Evolutionary conservation across 2,797 vertebrate species (phyloP), one percentile per base, ranked within the genome.

Genomic region (Huso huso): DNA sequence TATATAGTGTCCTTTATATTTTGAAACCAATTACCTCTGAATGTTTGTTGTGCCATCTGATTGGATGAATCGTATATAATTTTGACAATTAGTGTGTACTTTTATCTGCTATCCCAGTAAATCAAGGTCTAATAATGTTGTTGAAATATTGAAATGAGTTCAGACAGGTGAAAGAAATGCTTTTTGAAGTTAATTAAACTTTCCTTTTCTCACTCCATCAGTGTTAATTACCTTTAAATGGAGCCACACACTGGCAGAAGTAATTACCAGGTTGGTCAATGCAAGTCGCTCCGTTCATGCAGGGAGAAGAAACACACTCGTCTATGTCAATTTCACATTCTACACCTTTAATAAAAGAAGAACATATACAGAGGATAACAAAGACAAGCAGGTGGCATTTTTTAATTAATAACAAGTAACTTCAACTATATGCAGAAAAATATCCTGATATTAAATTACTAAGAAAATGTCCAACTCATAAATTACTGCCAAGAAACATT

Each of bases 211-310:
- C 73, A 82, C 82, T 89, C 84, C 81, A 85, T 86, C 75, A 75
- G 71, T 85, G 80, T 88, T 88, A 83, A 88, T 94, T 98, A 94
- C 92, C 89, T 95, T 92, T 95, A 91, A 94, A 94, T 37, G 88
- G 88, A 94, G 86, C 78, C 79, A 80, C 76, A 85, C 89, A 90
- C 72, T 86, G 90, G 89, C 90, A 93, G 87, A 85, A 84, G 86
- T 94, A 95, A 94, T 93, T 92, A 91, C 88, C 86, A 70, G 86
- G 83, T 73, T 87, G 91, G 89, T 93, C 91, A 91, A 86, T 82
- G 88, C 88, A 93, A 72, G 87, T 83, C 74, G 83, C 88, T 81
- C 81, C 81, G 70, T 93, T 92, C 83, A 91, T 89, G 77, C 89
- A 93, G 68, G 89, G 90, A 78, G 81, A 83, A 68, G 89, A 91